Base-by-base conservation (phyloP, 2,888 invertebrate genomes). In the Drosophila anomalata region DNA sequence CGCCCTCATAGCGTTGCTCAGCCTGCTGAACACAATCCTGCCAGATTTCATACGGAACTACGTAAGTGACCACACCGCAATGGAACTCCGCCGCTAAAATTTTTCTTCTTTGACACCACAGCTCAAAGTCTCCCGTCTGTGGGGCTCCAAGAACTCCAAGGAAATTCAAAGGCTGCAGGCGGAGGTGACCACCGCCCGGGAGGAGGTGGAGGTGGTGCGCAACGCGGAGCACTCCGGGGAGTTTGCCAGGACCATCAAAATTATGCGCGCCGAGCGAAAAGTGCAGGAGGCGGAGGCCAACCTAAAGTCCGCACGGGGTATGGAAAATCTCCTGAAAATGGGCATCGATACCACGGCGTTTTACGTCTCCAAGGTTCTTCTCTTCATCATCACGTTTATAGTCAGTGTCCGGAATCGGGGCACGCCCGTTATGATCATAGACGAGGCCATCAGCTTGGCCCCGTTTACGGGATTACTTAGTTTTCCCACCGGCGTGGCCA, bases 381-480 rank as follows among this genome's bases (percentile, higher is more conserved):
- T 93, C 6, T 85, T 90, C 3, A 9, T 92, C 1, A 50, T 90
- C 2, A 79, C 93, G 3, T 48, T 93, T 1, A 58, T 90, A 1
- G 80, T 93, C 17, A 91, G 92, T 14, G 74, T 93, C 22, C 89
- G 90, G 39, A 92, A 92, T 80, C 90, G 93, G 31, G 83, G 90
- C 20, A 91, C 90, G 2, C 92, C 93, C 0, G 91, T 93, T 6
- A 89, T 93, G 59, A 78, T 92, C 36, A 90, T 93, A 26, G 90
- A 90, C n/a, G 86, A 91, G 12, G 85, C 87, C 11, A 91, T 92
- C 57, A 91, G 92, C 80, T 87, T 93, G 62, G 88, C 84, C 46
- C 93, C 93, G 3, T 91, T 93, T 65, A 89, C 89, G n/a, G 90
- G 89, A 4, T 65, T 93, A 5, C 90, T 93, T 20, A 92, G 92